Base-by-base conservation (phyloP, 2,113 vertebrate species). In the Arothron firmamentum region DNA sequence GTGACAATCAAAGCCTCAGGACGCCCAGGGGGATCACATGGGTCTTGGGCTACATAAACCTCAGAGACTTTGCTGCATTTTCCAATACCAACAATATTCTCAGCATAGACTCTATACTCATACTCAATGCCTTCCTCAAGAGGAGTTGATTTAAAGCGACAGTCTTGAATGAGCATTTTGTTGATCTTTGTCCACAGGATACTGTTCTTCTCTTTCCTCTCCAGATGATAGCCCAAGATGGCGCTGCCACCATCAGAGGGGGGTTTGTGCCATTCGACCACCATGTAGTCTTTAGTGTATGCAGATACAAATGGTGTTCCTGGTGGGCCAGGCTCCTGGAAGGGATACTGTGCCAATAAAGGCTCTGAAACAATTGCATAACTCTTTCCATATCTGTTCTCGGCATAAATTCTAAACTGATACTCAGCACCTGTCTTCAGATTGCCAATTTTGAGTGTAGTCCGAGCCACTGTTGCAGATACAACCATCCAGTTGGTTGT, bases 61-160 rank as follows among this genome's bases (percentile, higher is more conserved):
- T 99, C 97, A 48, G 96, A 98, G 60, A 91, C 91, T 88, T 97
- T 99, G 90, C 96, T 99, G 87, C 92, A 90, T 87, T 92, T 94
- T 60, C 97, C 95, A 77, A 94, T 78, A 46, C 96, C 96, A 83
- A 98, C 96, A 76, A 99, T 95, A 85, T 99, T 99, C 90, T 99
- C 96, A 77, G 96, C 97, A 89, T 89, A 95, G 38, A 98, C 94
- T 85, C 91, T 90, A 70, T 95, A 99, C 80, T 99, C 96, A 72
- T 99, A 99, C 80, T 97, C 96, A 75, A 99, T 96, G 65, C 95
- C 95, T 88, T 98, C 97, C 82, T 99, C 96, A 42, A 99, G 91
- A 67, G 94, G 93, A 66, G 90, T 80, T 51, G 92, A 94, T 85
- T 99, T 99, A 81, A 91, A 98, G 70, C 88, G 89, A 18, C 95